These are phyloP conservation scores for Aspidiotus rigidus DNA, from an alignment of 2,888 invertebrate species.

Conservation along the genomic window DNA sequence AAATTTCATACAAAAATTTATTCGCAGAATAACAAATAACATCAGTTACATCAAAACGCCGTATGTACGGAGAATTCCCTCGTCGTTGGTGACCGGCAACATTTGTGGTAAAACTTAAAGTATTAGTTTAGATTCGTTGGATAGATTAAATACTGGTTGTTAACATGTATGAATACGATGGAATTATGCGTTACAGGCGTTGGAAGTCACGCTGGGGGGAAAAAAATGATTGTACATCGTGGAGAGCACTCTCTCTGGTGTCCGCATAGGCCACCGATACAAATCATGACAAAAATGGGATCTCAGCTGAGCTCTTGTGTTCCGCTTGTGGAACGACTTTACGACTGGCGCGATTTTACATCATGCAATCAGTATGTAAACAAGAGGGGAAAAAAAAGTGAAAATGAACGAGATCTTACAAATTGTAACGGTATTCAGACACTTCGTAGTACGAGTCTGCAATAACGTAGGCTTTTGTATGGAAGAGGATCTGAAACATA, in stretches of 20 bases:
- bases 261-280: constrained; percentile 34
- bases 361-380: constrained; percentile 6
- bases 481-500: too few relatives aligned
- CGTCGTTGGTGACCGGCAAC: constrained; percentile 33
- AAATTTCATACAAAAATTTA: constrained; percentile 25
- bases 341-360: constrained; percentile 27
- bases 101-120: constrained; percentile 33
- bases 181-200: constrained; percentile 34
- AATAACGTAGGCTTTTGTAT: too few relatives aligned
- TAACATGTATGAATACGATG: constrained; percentile 33
- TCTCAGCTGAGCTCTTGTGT: constrained; percentile 19
- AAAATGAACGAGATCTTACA: not conserved
- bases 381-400: constrained; percentile 4
- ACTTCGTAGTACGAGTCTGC: too few relatives aligned
- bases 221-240: constrained; percentile 33
- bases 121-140: constrained; percentile 32
- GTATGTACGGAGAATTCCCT: constrained; percentile 18
- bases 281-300: constrained; percentile 32
- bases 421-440: too few relatives aligned
- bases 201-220: constrained; percentile 32
- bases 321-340: constrained; percentile 30
- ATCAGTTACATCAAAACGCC: constrained; percentile 18
- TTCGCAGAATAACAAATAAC: constrained; percentile 27
- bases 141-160: constrained; percentile 34
- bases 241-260: constrained; percentile 30